phyloP scores from a whole-genome alignment of 2,888 invertebrate species.

The Pterobdella sp. region DNA sequence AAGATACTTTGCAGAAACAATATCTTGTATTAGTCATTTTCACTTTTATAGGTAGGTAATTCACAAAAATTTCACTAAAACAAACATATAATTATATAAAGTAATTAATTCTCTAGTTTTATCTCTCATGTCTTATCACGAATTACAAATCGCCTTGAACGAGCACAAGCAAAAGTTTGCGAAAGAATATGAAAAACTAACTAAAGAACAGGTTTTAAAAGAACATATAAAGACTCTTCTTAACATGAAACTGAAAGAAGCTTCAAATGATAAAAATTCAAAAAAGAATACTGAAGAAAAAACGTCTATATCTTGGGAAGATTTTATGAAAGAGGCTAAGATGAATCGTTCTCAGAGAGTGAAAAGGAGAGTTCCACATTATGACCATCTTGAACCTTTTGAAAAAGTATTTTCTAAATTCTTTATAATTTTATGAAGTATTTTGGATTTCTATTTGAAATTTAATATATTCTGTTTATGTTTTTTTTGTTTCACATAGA shows the following conservation, averaged over 20 bases:
- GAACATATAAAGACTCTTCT: not conserved
- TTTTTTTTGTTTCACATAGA: too few species aligned
- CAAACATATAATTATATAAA: not conserved
- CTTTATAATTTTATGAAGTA: too few species aligned
- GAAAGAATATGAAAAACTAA: not conserved
- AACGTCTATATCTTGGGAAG: not conserved
- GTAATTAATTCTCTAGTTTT: not conserved
- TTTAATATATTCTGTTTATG: too few species aligned
- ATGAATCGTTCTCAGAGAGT: not conserved
- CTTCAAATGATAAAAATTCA: not conserved
- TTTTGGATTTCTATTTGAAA: too few species aligned
- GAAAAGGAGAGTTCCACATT: not conserved
- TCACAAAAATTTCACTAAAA: not conserved
- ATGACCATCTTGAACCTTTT: not conserved
- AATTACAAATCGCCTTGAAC: not conserved
- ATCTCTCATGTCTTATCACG: not conserved
- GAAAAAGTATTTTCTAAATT: not conserved
- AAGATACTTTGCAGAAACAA: not conserved
- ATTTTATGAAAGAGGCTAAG: not conserved
- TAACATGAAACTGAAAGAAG: not conserved
- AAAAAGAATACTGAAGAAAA: not conserved
- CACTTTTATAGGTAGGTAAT: not conserved
- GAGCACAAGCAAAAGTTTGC: not conserved
- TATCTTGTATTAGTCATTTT: not conserved
- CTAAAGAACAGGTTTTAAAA: not conserved